Evolutionary conservation across 1,140 invertebrate species (phyloP), one percentile per base, ranked within the genome.

Genomic region (Euura saliciscinereae): DNA sequence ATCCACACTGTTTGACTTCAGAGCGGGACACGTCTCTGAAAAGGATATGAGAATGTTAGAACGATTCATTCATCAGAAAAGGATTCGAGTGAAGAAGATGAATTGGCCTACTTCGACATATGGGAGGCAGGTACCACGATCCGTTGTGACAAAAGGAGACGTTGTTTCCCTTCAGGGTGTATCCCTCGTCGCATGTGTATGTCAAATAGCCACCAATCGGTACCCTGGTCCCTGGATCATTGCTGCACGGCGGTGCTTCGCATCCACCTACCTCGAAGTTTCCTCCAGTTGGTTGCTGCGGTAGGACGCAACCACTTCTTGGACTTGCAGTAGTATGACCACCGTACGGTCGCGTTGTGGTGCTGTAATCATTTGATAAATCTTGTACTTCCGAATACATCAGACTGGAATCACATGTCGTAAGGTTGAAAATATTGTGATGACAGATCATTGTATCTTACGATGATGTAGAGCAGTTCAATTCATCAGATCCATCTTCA

Each of bases 181-280:
- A 82, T 69, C 78, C 80, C 44, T 65, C 70, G 6, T 75, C 65
- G 69, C 81, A 82, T 11, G 68, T 77, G 64, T 78, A 83, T 64
- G 73, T 80, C 43, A 82, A 75, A 65, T 80, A 73, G 45, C 79
- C 80, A 68, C 75, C 77, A 43, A 72, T 70, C n/a, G 77, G 74
- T 45, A 82, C 76, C 28, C 44, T 71, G 68, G 78, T 72, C 11
- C 79, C 75, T 2, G 76, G 68, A 70, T 66, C 72, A 68, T 75
- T 74, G n/a, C 6, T 44, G n/a, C 79, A 78, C 10, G 59, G 71
- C 44, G 42, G 44, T 28, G 28, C 28, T 10, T 74, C 68, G 66
- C 81, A 83, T 67, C 66, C 77, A 8, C 45, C 75, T 28, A 82
- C 73, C 68, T 77, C 68, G 71, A 81, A 83, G 45, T 44, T 71